These are phyloP conservation scores for Paguma larvata DNA, from an alignment of 2,797 vertebrate genomes.

Conservation along the genomic window DNA sequence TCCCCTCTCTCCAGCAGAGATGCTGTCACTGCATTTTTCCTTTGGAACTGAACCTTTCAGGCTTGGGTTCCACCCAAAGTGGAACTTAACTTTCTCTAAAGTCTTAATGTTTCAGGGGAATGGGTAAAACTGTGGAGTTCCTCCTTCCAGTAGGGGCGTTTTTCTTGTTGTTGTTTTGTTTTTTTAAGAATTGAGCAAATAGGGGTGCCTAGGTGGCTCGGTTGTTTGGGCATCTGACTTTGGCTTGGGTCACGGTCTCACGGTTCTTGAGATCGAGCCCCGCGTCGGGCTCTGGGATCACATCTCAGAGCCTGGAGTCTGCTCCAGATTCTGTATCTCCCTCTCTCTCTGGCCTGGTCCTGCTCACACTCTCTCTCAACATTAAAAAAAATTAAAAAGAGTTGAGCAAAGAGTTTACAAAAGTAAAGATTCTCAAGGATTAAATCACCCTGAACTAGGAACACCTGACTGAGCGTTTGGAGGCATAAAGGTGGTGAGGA, in stretches of 20 bases:
- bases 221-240: no score
- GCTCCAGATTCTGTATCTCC: no score
- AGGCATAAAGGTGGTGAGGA: neutral
- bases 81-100: slow-evolving; percentile 22
- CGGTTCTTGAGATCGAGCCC: no score
- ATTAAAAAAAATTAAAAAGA: neutral
- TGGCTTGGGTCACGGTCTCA: no score
- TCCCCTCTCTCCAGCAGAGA: neutral
- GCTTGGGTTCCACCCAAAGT: neutral
- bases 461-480: slow-evolving; percentile 54
- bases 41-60: slow-evolving; percentile 9
- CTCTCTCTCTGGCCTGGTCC: no score
- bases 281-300: no score
- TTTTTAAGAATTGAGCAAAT: neutral
- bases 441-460: slow-evolving; percentile 57
- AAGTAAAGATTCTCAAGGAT: slow-evolving; percentile 52
- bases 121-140: neutral
- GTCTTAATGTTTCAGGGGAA: neutral
- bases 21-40: neutral
- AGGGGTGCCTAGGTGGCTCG: neutral
- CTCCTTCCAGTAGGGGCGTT: neutral
- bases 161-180: neutral
- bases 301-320: no score
- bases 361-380: no score
- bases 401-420: neutral